phyloP scores from a whole-genome alignment of 2,797 vertebrate genomes.

The Argyrosomus regius region DNA sequence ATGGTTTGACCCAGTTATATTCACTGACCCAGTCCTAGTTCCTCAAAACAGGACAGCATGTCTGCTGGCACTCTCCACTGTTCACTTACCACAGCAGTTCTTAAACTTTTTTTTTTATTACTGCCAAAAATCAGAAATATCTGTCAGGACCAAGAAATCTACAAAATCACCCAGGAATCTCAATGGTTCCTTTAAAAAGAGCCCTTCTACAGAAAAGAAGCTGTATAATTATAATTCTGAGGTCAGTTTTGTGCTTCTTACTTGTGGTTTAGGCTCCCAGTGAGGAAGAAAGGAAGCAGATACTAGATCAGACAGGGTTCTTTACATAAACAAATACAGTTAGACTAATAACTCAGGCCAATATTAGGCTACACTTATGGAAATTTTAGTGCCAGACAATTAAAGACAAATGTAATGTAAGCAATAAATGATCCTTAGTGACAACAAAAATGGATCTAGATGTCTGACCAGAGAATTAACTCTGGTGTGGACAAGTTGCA shows the following conservation, averaged over 20 bases:
- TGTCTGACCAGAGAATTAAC: neutral
- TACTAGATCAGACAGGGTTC: constrained; percentile 34
- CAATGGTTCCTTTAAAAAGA: constrained; percentile 23
- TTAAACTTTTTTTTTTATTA: constrained; percentile 18
- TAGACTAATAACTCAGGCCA: constrained; percentile 10
- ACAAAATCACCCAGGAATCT: constrained; percentile 34
- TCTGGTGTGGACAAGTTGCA: neutral
- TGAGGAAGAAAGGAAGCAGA: constrained; percentile 36
- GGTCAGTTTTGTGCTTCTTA: constrained; percentile 37
- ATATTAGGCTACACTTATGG: neutral
- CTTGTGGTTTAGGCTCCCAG: constrained; percentile 32
- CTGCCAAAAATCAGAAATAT: constrained; percentile 43
- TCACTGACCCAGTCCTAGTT: constrained; percentile 55
- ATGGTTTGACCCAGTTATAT: constrained; percentile 52
- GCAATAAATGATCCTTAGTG: neutral
- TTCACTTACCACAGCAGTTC: constrained; percentile 41
- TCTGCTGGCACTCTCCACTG: constrained; percentile 28
- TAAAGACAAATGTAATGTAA: neutral
- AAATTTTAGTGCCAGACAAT: neutral
- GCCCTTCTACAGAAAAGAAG: constrained; percentile 27
- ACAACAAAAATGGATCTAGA: neutral
- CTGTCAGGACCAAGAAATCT: constrained; percentile 40
- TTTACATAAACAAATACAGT: constrained; percentile 34
- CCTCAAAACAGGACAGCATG: constrained; percentile 48
- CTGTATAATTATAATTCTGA: constrained; percentile 47